phyloP scores from a whole-genome alignment of 2,888 invertebrate species.

The Pyrrhia umbra region DNA sequence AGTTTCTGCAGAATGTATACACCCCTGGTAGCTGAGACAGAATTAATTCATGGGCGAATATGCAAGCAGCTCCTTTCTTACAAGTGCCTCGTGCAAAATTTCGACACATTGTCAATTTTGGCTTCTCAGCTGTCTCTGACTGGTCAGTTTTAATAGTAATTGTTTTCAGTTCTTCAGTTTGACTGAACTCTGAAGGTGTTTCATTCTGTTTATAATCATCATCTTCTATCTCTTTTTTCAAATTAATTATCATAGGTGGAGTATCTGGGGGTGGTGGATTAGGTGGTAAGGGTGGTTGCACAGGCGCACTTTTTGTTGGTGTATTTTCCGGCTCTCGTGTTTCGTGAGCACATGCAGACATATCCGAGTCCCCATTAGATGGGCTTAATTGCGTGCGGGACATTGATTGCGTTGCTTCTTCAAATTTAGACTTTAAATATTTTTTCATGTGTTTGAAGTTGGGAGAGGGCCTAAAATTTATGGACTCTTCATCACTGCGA shows the following conservation, averaged over 20 bases:
- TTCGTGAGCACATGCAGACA: background rate
- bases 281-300: conserved; percentile 73
- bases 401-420: conserved; percentile 58
- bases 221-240: conserved; percentile 72
- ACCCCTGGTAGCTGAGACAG: conserved; percentile 72
- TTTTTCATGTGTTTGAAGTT: conserved; percentile 83
- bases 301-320: background rate
- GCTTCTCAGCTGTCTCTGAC: conserved; percentile 15
- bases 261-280: conserved; percentile 73
- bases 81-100: conserved; percentile 79
- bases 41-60: conserved; percentile 75
- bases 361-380: conserved; percentile 8
- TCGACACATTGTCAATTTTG: conserved; percentile 71
- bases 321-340: conserved; percentile 31
- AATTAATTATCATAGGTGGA: conserved; percentile 41
- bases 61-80: conserved; percentile 72
- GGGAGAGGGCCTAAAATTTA: conserved; percentile 75
- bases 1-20: conserved; percentile 80
- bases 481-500: no score
- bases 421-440: conserved; percentile 74
- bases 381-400: conserved; percentile 30
- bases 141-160: conserved; percentile 31
- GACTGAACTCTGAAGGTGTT: conserved; percentile 11
- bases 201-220: conserved; percentile 56
- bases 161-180: conserved; percentile 2